Evolutionary conservation across 2,113 vertebrate genomes (phyloP).

Genomic region (Piprites chloris): DNA sequence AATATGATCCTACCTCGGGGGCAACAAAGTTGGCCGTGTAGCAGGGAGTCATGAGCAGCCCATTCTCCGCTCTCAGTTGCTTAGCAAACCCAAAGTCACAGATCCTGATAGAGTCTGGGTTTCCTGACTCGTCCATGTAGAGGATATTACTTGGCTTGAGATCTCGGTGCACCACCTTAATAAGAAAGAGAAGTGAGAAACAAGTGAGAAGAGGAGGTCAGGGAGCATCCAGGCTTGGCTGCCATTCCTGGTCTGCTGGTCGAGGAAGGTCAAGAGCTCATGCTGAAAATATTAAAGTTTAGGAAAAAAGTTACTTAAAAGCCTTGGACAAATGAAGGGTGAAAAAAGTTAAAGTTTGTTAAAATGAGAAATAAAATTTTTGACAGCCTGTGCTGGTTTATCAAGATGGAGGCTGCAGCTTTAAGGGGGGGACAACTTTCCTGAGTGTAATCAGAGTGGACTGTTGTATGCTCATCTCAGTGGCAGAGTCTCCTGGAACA

Average conservation of each 20-base stretch:
- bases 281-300: background rate
- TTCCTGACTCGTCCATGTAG: slow-evolving; percentile 89
- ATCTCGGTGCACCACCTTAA: slow-evolving; percentile 93
- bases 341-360: background rate
- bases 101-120: slow-evolving; percentile 90
- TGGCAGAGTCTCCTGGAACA: background rate
- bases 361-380: background rate
- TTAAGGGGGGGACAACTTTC: background rate
- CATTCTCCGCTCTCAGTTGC: slow-evolving; percentile 92
- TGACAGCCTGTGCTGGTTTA: background rate
- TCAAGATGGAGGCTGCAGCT: background rate
- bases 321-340: background rate
- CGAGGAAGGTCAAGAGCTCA: background rate
- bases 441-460: background rate
- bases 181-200: background rate
- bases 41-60: slow-evolving; percentile 94
- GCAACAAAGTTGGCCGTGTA: slow-evolving; percentile 96
- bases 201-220: background rate
- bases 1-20: slow-evolving; percentile 81
- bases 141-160: slow-evolving; percentile 96
- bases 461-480: background rate
- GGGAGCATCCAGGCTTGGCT: background rate
- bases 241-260: background rate
- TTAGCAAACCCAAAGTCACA: slow-evolving; percentile 94
- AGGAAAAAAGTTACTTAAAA: background rate